Base-by-base conservation (phyloP, 2,113 vertebrate genomes). In the Delphinus delphis region DNA sequence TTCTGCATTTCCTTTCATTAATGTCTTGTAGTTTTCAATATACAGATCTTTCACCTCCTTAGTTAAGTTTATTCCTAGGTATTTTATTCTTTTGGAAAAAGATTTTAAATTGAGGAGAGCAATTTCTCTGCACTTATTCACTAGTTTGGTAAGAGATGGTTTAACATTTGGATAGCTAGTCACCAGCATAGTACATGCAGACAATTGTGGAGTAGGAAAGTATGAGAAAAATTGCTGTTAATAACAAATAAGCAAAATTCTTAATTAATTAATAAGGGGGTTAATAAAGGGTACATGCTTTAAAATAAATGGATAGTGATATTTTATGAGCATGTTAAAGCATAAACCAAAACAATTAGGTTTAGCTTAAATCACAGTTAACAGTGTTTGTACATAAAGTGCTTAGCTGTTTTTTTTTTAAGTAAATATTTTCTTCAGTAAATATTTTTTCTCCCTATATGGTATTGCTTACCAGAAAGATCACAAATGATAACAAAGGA, bases 201-300 rank as follows among this genome's bases (percentile, higher is more conserved):
- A 70, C 5, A 15, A 36, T 33, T 41, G 53, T 55, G 18, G 28
- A 55, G 11, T 31, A 88, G 55, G 71, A 58, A 62, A 79, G 20
- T 86, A n/a, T 47, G 90, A 91, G 53, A 53, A 77, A 53, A 38
- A 73, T 62, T 21, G 65, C 41, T 65, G 17, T 74, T 88, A 74
- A 50, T 92, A 50, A 47, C 23, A 88, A 38, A 38, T 70, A 76
- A 86, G 82, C 25, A 71, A 26, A 84, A 33, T 93, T 73, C 53
- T 50, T 79, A 31, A 53, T 94, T 53, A 53, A 5, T 53, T 53
- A 53, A 74, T 81, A 96, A 88, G 85, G 14, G 13, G 3, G 44
- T 81, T 91, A 93, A 83, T 95, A 90, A 92, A 85, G 33, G 63
- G 58, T n/a, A 89, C n/a, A 55, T 81, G 31, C 44, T 93, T 97